phyloP scores from a whole-genome alignment of 2,888 invertebrate genomes.

The Temnothorax ravouxi region DNA sequence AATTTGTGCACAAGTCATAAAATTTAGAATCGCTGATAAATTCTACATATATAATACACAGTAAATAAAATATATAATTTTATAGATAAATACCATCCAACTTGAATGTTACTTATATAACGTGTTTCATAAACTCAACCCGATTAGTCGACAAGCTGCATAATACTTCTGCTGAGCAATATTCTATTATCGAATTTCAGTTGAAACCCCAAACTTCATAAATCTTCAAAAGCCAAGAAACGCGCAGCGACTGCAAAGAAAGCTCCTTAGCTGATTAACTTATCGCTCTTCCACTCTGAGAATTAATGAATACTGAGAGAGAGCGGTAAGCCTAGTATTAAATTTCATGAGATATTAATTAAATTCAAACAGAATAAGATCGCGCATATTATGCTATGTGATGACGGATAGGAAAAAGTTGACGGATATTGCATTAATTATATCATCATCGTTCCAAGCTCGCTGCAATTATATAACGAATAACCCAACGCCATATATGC shows the following conservation, averaged over 20 bases:
- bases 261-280: slow-evolving; percentile 53
- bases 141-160: background rate
- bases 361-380: slow-evolving; percentile 51
- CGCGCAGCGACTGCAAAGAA: slow-evolving; percentile 44
- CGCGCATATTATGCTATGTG: background rate
- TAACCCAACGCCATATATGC: background rate
- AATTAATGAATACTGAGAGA: slow-evolving; percentile 54
- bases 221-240: slow-evolving; percentile 48
- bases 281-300: slow-evolving; percentile 43
- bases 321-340: slow-evolving; percentile 48
- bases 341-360: slow-evolving; percentile 55
- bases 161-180: background rate
- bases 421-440: slow-evolving; percentile 6
- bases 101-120: background rate
- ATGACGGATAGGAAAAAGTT: background rate
- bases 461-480: background rate
- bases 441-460: background rate
- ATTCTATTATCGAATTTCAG: slow-evolving; percentile 29
- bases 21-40: background rate
- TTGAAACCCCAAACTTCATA: slow-evolving; percentile 32
- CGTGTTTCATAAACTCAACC: background rate
- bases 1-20: slow-evolving; percentile 10
- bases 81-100: background rate
- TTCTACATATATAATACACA: background rate
- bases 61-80: background rate